Evolutionary conservation across 2,888 invertebrate genomes (phyloP), one percentile per base, ranked within the genome.

Genomic region (Phengaris arion): DNA sequence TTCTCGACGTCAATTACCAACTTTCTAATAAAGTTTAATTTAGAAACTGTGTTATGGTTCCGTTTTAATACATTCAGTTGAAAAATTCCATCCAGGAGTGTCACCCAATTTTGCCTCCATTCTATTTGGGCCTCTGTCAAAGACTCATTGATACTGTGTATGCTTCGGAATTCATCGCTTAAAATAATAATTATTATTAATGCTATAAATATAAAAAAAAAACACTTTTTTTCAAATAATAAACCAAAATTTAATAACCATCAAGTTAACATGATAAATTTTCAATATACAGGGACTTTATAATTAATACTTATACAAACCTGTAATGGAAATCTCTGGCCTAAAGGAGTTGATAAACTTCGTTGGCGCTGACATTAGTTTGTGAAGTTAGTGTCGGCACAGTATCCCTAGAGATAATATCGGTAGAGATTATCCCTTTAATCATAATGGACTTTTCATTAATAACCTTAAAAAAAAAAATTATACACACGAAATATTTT

Each of bases 81-180:
- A 13, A 98, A 87, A 94, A 98, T 95, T 0, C 96, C 96, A 86
- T 98, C 98, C 81, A 98, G 92, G 81, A 97, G 96, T 6, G 96
- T 95, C 0, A 96, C 95, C 97, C 98, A 98, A 85, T 97, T 96
- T 74, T 95, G 94, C 35, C 94, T 92, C 97, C 97, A 97, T 55
- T 86, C 82, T 6, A 95, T 79, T 72, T 85, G 78, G 46, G 92
- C 94, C 64, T 83, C 81, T 0, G 84, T 86, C 6, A 88, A 77
- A 1, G 84, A 79, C 7, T 80, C 75, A 68, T 87, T 83, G 0
- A 82, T 78, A 12, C 79, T 79, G n/a, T 81, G 74, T 22, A 91
- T 85, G 76, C 84, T 85, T 75, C 81, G 81, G 74, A 89, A 89
- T 2, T 84, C 83, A 9, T 81, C 84, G 2, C 90, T 89, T 57